Conservation (phyloP, 2,113 vertebrate species). For the Cariama cristata region DNA sequence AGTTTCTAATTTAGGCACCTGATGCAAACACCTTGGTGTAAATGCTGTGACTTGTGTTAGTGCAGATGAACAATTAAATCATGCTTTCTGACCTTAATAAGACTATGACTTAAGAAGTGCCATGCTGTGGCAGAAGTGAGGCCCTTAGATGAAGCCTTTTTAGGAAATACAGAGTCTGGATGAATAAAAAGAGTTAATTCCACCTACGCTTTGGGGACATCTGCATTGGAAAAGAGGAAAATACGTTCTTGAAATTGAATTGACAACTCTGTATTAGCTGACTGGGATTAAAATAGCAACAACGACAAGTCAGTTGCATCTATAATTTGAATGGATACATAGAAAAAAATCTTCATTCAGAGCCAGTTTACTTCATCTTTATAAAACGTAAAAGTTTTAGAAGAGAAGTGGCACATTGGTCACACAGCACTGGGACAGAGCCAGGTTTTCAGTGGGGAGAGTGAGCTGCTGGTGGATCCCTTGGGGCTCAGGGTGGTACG, state of each 20-base stretch:
- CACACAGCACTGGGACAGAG: rapidly evolving
- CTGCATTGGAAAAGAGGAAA: background rate
- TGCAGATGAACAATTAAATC: background rate
- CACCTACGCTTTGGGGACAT: background rate
- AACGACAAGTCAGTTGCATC: background rate
- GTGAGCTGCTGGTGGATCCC: background rate
- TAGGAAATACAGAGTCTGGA: background rate
- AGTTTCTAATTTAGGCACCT: background rate
- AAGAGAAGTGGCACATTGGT: background rate
- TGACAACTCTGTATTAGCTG: background rate
- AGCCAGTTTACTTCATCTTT: background rate
- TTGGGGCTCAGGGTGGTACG: rapidly evolving
- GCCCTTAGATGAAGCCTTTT: background rate
- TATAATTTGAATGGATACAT: background rate
- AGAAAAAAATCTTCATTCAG: background rate
- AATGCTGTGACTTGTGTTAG: background rate
- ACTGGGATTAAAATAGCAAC: background rate
- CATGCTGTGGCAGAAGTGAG: background rate
- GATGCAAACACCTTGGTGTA: background rate
- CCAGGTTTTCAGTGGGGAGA: background rate
- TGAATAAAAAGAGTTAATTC: background rate
- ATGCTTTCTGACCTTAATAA: background rate
- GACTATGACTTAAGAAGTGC: background rate
- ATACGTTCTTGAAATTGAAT: background rate
- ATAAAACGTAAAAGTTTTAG: background rate